These are phyloP conservation scores for Agriopis leucophaearia DNA, from an alignment of 2,888 invertebrate species.

Conservation along the genomic window DNA sequence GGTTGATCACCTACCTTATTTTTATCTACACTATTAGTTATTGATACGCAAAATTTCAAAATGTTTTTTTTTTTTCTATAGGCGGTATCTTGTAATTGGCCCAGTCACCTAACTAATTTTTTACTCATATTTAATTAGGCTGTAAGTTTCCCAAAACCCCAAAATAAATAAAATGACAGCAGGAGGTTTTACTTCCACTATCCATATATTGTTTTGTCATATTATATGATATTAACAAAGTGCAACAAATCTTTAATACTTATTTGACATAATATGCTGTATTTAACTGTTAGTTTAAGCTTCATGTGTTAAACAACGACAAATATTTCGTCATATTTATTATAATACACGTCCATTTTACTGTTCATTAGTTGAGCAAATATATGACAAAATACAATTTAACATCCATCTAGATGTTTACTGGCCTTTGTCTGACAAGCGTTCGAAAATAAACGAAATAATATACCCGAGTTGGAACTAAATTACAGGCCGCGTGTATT, in stretches of 20 bases:
- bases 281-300: constrained; percentile 22
- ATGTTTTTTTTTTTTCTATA: too few species aligned
- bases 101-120: too few species aligned
- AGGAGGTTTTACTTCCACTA: background rate
- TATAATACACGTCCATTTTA: constrained; percentile 16
- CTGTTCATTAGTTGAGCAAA: constrained; percentile 33
- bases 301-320: constrained; percentile 12
- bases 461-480: constrained; percentile 29
- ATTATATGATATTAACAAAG: constrained; percentile 1
- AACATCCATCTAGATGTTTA: constrained; percentile 38
- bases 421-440: constrained; percentile 40
- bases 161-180: too few species aligned
- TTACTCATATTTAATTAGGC: too few species aligned
- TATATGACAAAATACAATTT: constrained; percentile 31
- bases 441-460: constrained; percentile 40
- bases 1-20: too few species aligned
- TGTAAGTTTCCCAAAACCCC: too few species aligned
- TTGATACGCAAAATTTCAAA: too few species aligned
- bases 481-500: constrained; percentile 43
- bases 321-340: constrained; percentile 28
- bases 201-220: background rate
- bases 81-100: too few species aligned
- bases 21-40: too few species aligned
- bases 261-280: constrained; percentile 23
- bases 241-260: constrained; percentile 6